Conservation (phyloP, 2,113 vertebrate species). For the Capreolus pygargus region DNA sequence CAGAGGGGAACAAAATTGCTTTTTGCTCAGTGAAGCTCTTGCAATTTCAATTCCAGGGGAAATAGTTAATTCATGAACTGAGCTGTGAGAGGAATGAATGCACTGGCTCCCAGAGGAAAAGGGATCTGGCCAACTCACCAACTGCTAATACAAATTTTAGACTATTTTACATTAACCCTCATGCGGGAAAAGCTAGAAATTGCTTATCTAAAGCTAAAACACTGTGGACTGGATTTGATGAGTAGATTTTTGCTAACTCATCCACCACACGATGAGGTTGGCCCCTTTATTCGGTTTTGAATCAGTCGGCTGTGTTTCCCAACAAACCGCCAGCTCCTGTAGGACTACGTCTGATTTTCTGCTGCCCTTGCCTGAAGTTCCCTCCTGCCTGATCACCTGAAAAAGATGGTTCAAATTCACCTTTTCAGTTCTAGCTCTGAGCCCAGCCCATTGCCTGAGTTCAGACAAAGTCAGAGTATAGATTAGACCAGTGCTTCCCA, state of each 20-base stretch:
- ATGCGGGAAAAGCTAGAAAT: neutral
- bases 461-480: neutral
- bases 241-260: conserved; percentile 20
- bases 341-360: neutral
- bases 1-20: conserved; percentile 32
- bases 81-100: neutral
- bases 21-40: conserved; percentile 39
- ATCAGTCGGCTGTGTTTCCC: neutral
- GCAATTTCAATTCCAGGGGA: conserved; percentile 35
- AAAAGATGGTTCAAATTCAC: neutral
- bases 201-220: conserved; percentile 25
- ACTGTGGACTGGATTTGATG: neutral
- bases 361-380: neutral
- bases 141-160: neutral
- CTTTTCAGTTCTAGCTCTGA: neutral
- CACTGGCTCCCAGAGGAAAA: neutral
- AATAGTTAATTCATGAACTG: conserved; percentile 32
- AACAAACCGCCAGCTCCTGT: neutral
- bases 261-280: neutral
- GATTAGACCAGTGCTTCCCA: neutral
- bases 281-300: neutral
- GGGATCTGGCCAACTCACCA: neutral
- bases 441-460: neutral
- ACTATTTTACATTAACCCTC: neutral
- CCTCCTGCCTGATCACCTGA: neutral